Conservation (phyloP, 2,113 vertebrate genomes). For the Cyanoderma ruficeps region DNA sequence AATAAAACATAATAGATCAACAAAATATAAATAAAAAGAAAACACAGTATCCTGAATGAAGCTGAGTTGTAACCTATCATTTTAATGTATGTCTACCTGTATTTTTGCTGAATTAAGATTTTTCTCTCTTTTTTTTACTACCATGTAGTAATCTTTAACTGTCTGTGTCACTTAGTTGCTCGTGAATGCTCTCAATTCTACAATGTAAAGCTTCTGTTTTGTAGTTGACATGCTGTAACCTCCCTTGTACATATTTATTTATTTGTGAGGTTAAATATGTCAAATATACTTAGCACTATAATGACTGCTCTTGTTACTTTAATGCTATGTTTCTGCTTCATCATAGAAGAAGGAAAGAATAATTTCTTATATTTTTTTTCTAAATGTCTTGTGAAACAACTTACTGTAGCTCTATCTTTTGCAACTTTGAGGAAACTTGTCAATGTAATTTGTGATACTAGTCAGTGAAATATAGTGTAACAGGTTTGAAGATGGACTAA, state of each 20-base stretch:
- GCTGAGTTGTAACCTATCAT: background rate
- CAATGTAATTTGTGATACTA: conserved; percentile 53
- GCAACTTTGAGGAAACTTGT: conserved; percentile 35
- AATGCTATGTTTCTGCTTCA: conserved; percentile 51
- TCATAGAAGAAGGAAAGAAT: conserved; percentile 40
- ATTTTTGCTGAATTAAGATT: conserved; percentile 50
- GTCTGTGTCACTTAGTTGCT: conserved; percentile 23
- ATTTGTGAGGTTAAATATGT: conserved; percentile 79
- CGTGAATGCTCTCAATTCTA: conserved; percentile 19
- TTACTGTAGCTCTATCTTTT: conserved; percentile 63
- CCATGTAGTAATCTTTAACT: conserved; percentile 64
- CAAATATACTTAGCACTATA: conserved; percentile 58
- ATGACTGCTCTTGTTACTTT: conserved; percentile 51
- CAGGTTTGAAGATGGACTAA: conserved; percentile 49
- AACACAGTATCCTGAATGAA: background rate
- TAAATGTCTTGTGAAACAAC: conserved; percentile 61
- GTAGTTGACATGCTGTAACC: conserved; percentile 54
- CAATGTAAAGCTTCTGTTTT: conserved; percentile 47
- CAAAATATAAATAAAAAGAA: conserved; percentile 1
- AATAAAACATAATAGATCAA: background rate
- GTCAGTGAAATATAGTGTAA: conserved; percentile 46
- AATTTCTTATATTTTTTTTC: conserved; percentile 46
- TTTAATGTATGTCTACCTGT: conserved; percentile 29
- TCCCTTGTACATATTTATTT: conserved; percentile 83
- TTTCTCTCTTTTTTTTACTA: conserved; percentile 47